Evolutionary conservation across 2,113 vertebrate species (phyloP), one percentile per base, ranked within the genome.

Genomic region (Cygnus atratus): DNA sequence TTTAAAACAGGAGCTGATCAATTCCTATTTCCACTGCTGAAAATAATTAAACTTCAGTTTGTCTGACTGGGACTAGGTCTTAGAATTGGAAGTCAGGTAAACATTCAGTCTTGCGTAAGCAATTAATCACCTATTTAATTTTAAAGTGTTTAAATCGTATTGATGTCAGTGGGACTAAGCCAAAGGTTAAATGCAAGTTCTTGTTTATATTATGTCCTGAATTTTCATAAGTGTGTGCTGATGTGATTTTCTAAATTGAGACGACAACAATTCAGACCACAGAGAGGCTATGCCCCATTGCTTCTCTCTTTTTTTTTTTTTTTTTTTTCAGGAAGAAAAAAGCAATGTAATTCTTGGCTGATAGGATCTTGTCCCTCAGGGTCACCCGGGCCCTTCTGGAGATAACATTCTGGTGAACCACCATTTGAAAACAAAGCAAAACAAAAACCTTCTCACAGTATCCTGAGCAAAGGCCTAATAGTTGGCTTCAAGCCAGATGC

Each of bases 21-120:
- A 87, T 86, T 58, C 20, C 14, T 84, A 1, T 58, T 87, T 79
- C 35, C 11, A 70, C 54, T 73, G 70, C 82, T 79, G 85, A 73
- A 72, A 96, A 92, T 73, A 74, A 93, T 66, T 84, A 63, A 67
- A 76, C 62, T 75, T 88, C 52, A 41, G 6, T 43, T 81, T 71
- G n/a, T 7, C 18, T 0, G 0, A 14, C 13, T 75, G 39, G 35
- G 33, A 89, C 35, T 28, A 59, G 48, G 10, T 79, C 73, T 62
- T 72, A 12, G 29, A 89, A 68, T 15, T 87, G 33, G 26, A 75
- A 94, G 25, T 61, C 13, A 44, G 28, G 79, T 59, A 82, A 78
- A 65, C 1, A 5, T 9, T 84, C 0, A 0, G 63, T 89, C 44
- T 76, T 73, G 8, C 35, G 89, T 29, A 6, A 58, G 41, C 19